These are phyloP conservation scores for Adineta ricciae DNA, from an alignment of 2,888 invertebrate genomes.

Conservation along the genomic window DNA sequence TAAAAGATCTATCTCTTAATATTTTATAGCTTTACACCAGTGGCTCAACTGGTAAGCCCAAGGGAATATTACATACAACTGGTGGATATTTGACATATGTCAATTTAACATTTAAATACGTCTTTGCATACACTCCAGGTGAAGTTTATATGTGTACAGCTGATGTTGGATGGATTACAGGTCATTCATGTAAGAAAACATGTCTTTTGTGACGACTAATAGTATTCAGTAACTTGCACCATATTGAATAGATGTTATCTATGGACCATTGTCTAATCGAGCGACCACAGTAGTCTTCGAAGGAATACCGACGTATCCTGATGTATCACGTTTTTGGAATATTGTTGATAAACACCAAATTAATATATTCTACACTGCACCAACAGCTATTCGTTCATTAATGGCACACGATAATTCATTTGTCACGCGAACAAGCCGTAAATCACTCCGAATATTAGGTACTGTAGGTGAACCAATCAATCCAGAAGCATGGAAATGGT, in stretches of 20 bases:
- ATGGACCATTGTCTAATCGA: slow-evolving; percentile 32
- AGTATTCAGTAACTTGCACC: too few relatives aligned
- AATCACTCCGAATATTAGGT: slow-evolving; percentile 61
- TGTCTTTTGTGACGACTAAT: too few relatives aligned
- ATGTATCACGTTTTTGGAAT: slow-evolving; percentile 47
- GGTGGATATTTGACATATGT: slow-evolving; percentile 29
- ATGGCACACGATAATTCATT: slow-evolving; percentile 24
- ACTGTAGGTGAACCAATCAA: slow-evolving; percentile 98
- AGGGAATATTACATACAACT: slow-evolving; percentile 31
- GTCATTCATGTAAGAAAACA: slow-evolving; percentile 23
- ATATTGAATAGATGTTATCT: slow-evolving; percentile 38
- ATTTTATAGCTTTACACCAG: slow-evolving; percentile 40
- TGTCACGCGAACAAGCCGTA: slow-evolving; percentile 55
- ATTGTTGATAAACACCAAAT: slow-evolving; percentile 25
- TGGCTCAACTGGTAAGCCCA: slow-evolving; percentile 35
- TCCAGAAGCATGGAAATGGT: slow-evolving; percentile 95
- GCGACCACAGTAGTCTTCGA: slow-evolving; percentile 58
- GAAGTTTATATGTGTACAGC: slow-evolving; percentile 31
- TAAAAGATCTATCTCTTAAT: slow-evolving; percentile 26
- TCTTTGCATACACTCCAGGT: slow-evolving; percentile 25
- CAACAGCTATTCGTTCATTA: slow-evolving; percentile 30
- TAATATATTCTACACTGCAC: slow-evolving; percentile 31
- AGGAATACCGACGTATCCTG: slow-evolving; percentile 88
- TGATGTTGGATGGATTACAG: slow-evolving; percentile 34
- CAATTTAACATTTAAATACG: slow-evolving; percentile 23